Conservation (phyloP, 1,140 invertebrate genomes). For the Globodera ellingtonae region DNA sequence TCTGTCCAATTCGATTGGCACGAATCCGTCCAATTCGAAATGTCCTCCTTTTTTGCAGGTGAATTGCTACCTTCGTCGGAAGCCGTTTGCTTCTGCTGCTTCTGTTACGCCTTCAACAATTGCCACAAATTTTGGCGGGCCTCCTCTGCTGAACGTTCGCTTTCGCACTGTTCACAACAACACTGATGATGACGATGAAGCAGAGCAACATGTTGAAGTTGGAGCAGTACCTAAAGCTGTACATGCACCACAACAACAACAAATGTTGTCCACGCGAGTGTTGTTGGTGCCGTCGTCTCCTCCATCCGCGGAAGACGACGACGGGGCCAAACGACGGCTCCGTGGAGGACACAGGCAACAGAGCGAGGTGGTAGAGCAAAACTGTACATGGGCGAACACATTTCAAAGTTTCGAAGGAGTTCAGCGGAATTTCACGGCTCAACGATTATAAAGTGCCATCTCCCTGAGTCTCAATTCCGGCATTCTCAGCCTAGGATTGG, state of each 20-base stretch:
- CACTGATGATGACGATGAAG: background rate
- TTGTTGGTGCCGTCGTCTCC: background rate
- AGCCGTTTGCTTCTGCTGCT: background rate
- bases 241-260: background rate
- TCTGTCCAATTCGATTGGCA: too few species aligned
- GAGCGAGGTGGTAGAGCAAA: too few species aligned
- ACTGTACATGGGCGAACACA: too few species aligned
- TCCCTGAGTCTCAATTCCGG: too few species aligned
- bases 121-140: background rate
- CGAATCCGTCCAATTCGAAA: too few species aligned
- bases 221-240: background rate
- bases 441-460: too few species aligned
- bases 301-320: too few species aligned
- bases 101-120: background rate
- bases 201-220: background rate
- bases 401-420: too few species aligned
- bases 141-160: background rate
- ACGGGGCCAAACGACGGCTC: background rate
- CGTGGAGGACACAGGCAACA: background rate
- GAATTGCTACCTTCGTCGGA: background rate
- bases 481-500: too few species aligned
- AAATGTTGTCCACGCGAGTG: background rate
- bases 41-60: background rate
- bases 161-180: background rate
- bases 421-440: too few species aligned